Evolutionary conservation across 2,888 invertebrate genomes (phyloP).

Genomic region (Caenorhabditis sinica): DNA sequence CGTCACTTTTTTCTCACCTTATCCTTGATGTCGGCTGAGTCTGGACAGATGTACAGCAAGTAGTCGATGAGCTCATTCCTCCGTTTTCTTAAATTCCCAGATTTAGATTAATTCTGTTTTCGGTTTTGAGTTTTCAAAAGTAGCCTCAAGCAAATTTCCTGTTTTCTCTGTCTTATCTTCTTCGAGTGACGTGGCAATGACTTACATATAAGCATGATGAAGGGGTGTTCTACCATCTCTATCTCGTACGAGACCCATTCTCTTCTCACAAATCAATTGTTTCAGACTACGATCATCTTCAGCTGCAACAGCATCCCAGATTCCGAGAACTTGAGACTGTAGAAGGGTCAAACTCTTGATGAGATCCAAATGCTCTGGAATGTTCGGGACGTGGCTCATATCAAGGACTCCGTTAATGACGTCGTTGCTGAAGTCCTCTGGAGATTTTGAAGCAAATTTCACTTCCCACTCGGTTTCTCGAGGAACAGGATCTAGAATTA

Average conservation of each 20-base stretch:
- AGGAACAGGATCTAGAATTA: conserved; percentile 63
- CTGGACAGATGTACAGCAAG: conserved; percentile 79
- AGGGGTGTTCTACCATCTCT: conserved; percentile 78
- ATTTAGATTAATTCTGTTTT: conserved; percentile 44
- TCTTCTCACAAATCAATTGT: conserved; percentile 78
- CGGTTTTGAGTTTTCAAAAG: conserved; percentile 28
- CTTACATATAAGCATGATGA: conserved; percentile 76
- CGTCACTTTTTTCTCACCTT: conserved; percentile 68
- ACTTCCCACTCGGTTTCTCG: conserved; percentile 61
- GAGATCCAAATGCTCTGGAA: conserved; percentile 60
- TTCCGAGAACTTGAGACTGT: conserved; percentile 77
- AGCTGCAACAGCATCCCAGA: conserved; percentile 81
- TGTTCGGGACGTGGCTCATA: conserved; percentile 41
- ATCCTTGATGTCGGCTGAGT: conserved; percentile 76
- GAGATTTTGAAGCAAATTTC: conserved; percentile 42
- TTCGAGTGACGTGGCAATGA: conserved; percentile 3
- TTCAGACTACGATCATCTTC: conserved; percentile 79
- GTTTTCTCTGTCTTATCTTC: too few relatives aligned
- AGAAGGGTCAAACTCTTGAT: conserved; percentile 48
- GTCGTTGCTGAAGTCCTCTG: conserved; percentile 56
- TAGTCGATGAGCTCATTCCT: conserved; percentile 70
- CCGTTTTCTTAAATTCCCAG: conserved; percentile 55
- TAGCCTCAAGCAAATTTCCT: conserved; percentile 30
- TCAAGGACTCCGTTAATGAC: conserved; percentile 59
- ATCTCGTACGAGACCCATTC: conserved; percentile 77